Conservation (phyloP, 2,113 vertebrate genomes). For the Silurus meridionalis region DNA sequence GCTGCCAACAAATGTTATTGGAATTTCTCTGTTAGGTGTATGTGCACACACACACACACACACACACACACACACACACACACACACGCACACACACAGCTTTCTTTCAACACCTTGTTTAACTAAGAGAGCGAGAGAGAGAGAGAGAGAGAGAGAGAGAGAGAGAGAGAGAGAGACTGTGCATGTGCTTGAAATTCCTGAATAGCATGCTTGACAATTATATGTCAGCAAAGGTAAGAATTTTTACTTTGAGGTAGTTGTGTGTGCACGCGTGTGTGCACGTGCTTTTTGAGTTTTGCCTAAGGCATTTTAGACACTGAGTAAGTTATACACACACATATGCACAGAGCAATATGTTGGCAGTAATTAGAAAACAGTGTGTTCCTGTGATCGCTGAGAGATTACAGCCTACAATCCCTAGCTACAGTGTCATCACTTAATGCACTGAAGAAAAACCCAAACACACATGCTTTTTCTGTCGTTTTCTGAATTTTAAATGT, state of each 20-base stretch:
- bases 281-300: neutral
- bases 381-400: neutral
- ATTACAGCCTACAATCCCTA: neutral
- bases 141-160: neutral
- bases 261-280: neutral
- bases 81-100: neutral
- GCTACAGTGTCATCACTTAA: neutral
- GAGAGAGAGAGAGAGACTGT: neutral
- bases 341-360: neutral
- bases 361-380: neutral
- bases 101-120: slow-evolving; percentile 57
- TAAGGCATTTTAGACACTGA: neutral
- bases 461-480: neutral
- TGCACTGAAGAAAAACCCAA: neutral
- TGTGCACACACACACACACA: slow-evolving; percentile 21
- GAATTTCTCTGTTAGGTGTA: slow-evolving; percentile 18
- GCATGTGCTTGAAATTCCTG: neutral
- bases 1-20: neutral
- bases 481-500: neutral
- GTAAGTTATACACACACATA: neutral
- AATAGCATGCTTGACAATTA: neutral
- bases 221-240: neutral
- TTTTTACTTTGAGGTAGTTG: neutral
- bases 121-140: slow-evolving; percentile 46
- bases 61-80: neutral